phyloP scores from a whole-genome alignment of 2,113 vertebrate genomes.

The Tonatia bakeri region DNA sequence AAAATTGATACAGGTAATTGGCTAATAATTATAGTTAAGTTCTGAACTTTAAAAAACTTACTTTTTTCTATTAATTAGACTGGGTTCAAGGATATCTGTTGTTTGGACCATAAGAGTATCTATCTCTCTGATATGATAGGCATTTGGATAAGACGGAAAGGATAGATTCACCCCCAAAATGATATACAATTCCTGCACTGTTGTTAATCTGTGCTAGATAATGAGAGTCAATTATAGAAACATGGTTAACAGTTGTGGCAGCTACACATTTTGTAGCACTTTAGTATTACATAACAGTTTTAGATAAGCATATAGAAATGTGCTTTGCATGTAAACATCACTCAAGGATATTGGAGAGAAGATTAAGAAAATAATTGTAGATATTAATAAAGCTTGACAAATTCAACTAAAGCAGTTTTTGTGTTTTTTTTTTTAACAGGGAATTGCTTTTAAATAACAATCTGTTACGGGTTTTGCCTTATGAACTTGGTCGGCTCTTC shows the following conservation, averaged over 20 bases:
- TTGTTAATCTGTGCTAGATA: conserved; percentile 10
- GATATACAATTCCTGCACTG: background rate
- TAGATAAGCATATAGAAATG: background rate
- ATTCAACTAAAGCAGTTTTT: background rate
- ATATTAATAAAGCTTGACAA: conserved; percentile 13
- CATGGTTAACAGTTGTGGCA: conserved; percentile 14
- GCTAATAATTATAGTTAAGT: background rate
- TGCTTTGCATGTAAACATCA: conserved; percentile 10
- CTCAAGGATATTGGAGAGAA: background rate
- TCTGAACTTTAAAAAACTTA: background rate
- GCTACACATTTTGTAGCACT: background rate
- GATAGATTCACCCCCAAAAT: background rate
- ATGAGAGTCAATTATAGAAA: background rate
- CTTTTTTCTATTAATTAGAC: background rate
- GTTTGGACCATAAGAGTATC: background rate
- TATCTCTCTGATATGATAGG: background rate
- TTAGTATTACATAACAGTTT: background rate
- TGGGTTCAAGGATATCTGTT: background rate
- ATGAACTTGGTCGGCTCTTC: conserved; percentile 99
- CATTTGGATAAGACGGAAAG: background rate
- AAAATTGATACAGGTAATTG: background rate
- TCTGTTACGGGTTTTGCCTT: conserved; percentile 99
- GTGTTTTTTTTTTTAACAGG: conserved; percentile 79
- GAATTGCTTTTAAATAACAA: conserved; percentile 99
- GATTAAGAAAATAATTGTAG: conserved; percentile 11